Conservation (phyloP, 37 sponge, comb jelly and placozoan species). For the Bolinopsis microptera region DNA sequence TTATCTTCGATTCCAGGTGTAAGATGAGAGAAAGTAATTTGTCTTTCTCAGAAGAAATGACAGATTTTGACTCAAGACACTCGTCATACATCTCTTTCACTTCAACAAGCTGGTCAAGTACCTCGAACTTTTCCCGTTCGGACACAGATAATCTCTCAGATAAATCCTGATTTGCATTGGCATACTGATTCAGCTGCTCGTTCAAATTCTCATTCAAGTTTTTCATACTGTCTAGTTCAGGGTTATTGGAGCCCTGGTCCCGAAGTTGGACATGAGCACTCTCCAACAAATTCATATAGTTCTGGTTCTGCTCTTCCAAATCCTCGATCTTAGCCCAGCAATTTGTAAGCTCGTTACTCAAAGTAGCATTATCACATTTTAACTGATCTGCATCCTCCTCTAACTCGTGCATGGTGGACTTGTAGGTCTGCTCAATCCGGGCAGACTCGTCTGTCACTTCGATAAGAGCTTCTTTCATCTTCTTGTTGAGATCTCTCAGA, state of each 20-base stretch:
- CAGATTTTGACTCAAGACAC: neutral
- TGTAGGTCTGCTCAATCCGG: conserved; percentile 46
- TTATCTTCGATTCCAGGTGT: neutral
- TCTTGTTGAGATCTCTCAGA: conserved; percentile 35
- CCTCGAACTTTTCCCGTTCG: neutral
- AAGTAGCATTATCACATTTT: conserved; percentile 12
- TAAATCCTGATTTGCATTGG: neutral
- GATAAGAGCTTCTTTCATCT: conserved; percentile 49
- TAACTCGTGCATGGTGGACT: conserved; percentile 1
- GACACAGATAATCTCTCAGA: neutral
- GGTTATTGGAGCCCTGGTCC: neutral
- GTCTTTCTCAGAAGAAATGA: neutral
- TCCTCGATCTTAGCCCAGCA: conserved; percentile 60
- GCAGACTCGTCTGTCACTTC: conserved; percentile 50
- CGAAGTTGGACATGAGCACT: neutral
- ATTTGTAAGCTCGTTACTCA: neutral
- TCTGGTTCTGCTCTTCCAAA: conserved; percentile 31
- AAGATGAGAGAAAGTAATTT: neutral
- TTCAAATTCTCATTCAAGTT: neutral
- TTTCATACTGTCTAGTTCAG: neutral
- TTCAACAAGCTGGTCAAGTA: neutral
- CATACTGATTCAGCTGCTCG: neutral
- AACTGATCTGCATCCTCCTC: conserved; percentile 1
- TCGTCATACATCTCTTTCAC: neutral
- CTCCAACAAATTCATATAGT: neutral